Evolutionary conservation across 2,888 invertebrate species (phyloP).

Genomic region (Gasteruption jaculator): DNA sequence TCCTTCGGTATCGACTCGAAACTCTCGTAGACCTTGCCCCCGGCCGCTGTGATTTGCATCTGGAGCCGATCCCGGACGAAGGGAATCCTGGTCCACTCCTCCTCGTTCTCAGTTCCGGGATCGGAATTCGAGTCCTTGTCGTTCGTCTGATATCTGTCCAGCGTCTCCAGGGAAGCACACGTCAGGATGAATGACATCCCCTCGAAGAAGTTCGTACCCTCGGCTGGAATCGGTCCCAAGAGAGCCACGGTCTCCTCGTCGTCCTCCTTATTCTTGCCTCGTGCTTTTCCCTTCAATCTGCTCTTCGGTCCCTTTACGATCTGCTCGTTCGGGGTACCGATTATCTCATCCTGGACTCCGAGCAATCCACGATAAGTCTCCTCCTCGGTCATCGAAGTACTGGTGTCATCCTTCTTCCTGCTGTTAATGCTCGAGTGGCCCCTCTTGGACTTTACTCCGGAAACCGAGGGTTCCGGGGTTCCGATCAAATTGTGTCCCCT

Average conservation of each 20-base stretch:
- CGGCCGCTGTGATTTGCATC: conserved; percentile 61
- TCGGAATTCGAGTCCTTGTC: conserved; percentile 50
- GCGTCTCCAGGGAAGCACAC: conserved; percentile 52
- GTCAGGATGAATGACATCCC: conserved; percentile 60
- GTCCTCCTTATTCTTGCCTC: conserved; percentile 25
- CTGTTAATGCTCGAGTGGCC: conserved; percentile 25
- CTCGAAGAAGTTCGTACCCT: conserved; percentile 54
- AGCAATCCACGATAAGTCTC: conserved; percentile 14
- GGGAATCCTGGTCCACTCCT: conserved; percentile 54
- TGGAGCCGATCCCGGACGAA: conserved; percentile 59
- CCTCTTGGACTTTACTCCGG: conserved; percentile 28
- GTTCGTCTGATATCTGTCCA: conserved; percentile 33
- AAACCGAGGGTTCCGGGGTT: conserved; percentile 34
- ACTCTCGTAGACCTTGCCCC: conserved; percentile 60
- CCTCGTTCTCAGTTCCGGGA: conserved; percentile 56
- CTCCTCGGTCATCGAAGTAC: conserved; percentile 26
- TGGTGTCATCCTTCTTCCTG: conserved; percentile 32
- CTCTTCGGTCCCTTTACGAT: conserved; percentile 31
- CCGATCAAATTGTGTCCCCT: no score
- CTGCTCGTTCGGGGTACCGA: conserved; percentile 31
- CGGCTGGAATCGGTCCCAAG: conserved; percentile 56
- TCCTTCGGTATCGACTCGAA: conserved; percentile 56
- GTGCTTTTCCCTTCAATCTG: conserved; percentile 55
- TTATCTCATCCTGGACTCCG: conserved; percentile 39
- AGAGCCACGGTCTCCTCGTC: conserved; percentile 50